A percentile compares a stretch with the other conserved stretches of the same genome.
Conservation (phyloP, 2,888 invertebrate genomes). For the Papilio protenor region DNA sequence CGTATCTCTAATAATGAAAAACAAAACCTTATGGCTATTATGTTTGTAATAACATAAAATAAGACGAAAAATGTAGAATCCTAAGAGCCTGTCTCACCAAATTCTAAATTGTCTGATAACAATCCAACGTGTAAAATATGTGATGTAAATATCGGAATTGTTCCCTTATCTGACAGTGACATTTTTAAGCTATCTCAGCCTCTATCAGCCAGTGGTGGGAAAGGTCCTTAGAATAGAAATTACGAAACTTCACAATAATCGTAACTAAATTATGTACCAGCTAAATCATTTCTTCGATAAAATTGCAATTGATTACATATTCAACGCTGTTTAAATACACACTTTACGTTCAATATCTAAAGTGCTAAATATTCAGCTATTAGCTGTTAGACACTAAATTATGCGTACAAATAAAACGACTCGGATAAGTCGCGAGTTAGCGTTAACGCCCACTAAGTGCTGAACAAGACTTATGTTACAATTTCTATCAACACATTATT, state of each 20-base stretch:
- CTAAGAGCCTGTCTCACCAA: no score
- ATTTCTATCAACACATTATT: slow-evolving; percentile 37
- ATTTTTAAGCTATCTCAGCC: no score
- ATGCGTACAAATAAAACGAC: slow-evolving; percentile 47
- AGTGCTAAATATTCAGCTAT: slow-evolving; percentile 36
- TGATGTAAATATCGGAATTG: no score
- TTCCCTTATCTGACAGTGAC: no score
- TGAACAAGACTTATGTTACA: slow-evolving; percentile 50
- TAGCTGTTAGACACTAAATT: slow-evolving; percentile 32
- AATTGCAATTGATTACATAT: slow-evolving; percentile 1
- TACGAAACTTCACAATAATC: not conserved
- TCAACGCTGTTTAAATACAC: not conserved
- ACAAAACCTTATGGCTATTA: no score
- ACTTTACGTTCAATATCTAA: slow-evolving; percentile 29
- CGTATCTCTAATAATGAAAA: no score
- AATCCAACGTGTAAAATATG: no score
- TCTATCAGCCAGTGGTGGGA: not conserved
- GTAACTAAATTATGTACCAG: not conserved
- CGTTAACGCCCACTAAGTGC: slow-evolving; percentile 49
- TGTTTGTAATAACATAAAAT: no score
- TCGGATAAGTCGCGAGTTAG: slow-evolving; percentile 48
- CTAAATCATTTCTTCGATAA: not conserved
- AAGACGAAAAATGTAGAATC: not conserved
- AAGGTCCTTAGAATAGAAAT: not conserved
- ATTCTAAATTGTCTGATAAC: no score